phyloP scores from a whole-genome alignment of 2,888 invertebrate genomes.

The Brachypalpus laphriformis region DNA sequence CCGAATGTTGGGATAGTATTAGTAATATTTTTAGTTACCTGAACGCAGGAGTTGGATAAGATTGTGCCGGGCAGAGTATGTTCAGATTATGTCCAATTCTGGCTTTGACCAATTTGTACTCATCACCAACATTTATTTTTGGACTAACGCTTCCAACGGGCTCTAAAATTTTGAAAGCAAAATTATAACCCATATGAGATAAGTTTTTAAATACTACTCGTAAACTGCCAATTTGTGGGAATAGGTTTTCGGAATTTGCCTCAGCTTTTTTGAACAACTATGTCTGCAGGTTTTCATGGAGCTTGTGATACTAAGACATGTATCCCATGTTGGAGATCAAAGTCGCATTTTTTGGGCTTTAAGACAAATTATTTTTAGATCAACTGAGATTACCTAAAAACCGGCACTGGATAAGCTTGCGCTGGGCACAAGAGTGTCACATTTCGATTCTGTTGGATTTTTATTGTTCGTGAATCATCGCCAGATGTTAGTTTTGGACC shows the following conservation, averaged over 20 bases:
- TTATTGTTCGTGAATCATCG: conserved; percentile 86
- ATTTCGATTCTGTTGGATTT: conserved; percentile 82
- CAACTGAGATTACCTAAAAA: conserved; percentile 89
- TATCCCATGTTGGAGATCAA: no score
- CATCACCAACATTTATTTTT: conserved; percentile 86
- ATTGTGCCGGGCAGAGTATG: conserved; percentile 87
- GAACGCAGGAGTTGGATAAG: conserved; percentile 88
- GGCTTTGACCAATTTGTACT: conserved; percentile 79
- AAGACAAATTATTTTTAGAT: neutral
- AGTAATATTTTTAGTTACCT: conserved; percentile 83
- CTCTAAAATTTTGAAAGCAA: conserved; percentile 77
- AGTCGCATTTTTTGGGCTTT: no score
- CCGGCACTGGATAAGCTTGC: conserved; percentile 88
- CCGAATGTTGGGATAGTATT: conserved; percentile 64
- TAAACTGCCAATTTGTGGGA: conserved; percentile 43
- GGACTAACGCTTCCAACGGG: conserved; percentile 86
- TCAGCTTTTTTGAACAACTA: no score
- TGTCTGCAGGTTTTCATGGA: no score
- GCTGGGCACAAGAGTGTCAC: conserved; percentile 87
- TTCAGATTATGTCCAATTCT: conserved; percentile 83
- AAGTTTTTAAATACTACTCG: no score
- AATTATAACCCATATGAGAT: neutral
- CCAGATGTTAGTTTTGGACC: conserved; percentile 87
- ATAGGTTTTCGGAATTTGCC: neutral
- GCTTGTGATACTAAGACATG: no score